Evolutionary conservation across 2,113 vertebrate species (phyloP).

Genomic region (Colinus virginianus): DNA sequence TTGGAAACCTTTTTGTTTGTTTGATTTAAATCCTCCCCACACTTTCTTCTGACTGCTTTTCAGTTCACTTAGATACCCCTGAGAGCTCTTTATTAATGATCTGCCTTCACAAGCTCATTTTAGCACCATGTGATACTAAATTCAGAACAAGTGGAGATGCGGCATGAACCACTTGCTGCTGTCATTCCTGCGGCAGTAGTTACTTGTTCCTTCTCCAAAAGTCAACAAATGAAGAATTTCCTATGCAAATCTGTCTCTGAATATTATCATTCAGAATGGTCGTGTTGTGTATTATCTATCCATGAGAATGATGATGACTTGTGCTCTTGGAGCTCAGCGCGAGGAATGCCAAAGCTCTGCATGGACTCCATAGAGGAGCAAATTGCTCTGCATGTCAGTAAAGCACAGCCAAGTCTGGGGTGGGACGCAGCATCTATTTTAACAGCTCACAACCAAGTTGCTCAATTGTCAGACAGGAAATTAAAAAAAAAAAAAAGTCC

Average conservation of each 20-base stretch:
- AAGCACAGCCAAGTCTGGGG: slow-evolving; percentile 15
- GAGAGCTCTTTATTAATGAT: not conserved
- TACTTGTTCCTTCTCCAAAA: not conserved
- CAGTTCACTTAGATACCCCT: not conserved
- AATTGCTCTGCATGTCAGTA: not conserved
- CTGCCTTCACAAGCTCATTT: not conserved
- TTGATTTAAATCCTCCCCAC: not conserved
- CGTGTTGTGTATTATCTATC: not conserved
- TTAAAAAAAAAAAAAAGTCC: not conserved
- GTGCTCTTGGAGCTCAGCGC: not conserved
- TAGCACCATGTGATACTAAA: not conserved
- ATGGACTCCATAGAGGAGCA: not conserved
- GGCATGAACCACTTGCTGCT: not conserved
- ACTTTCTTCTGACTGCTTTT: not conserved
- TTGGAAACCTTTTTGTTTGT: not conserved
- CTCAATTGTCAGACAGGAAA: slow-evolving; percentile 25
- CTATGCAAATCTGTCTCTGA: not conserved
- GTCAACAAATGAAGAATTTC: not conserved
- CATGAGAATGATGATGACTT: fast-evolving
- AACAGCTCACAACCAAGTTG: not conserved
- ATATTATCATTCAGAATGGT: not conserved
- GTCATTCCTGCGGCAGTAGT: not conserved
- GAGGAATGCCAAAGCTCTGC: not conserved
- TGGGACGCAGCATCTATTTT: not conserved
- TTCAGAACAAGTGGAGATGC: not conserved